Conservation (phyloP, 1,140 invertebrate species). For the Venustaconcha ellipsiformis region DNA sequence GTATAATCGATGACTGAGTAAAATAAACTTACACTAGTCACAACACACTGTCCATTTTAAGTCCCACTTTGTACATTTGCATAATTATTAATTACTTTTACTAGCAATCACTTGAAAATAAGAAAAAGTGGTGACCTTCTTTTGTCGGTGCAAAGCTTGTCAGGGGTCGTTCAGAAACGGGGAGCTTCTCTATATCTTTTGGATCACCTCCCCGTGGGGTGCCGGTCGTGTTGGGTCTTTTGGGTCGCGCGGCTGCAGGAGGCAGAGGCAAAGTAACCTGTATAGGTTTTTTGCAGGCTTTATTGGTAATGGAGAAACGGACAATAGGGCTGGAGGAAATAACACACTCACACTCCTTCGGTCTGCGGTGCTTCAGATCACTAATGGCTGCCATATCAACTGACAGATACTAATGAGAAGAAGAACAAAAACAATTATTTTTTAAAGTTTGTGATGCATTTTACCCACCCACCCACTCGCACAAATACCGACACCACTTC, state of each 20-base stretch:
- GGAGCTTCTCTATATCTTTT: no score
- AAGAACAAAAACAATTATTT: background rate
- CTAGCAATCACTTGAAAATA: no score
- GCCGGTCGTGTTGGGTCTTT: constrained; percentile 14
- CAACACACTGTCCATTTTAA: no score
- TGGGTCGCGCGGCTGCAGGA: constrained; percentile 7
- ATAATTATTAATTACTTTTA: no score
- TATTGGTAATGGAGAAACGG: constrained; percentile 4
- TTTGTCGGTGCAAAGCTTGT: background rate
- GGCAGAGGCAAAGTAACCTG: constrained; percentile 43
- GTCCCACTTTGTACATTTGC: no score
- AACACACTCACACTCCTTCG: constrained; percentile 38
- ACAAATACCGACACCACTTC: no score
- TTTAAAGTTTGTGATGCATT: no score
- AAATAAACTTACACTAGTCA: no score
- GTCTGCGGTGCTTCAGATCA: constrained; percentile 34
- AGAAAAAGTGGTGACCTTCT: background rate
- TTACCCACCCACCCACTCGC: background rate
- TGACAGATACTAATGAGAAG: constrained; percentile 40
- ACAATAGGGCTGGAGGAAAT: constrained; percentile 47
- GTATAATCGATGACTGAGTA: no score
- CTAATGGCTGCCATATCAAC: constrained; percentile 39
- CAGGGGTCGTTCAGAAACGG: no score
- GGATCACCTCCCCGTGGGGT: background rate
- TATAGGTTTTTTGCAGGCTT: constrained; percentile 36